Conservation (phyloP, 2,113 vertebrate species). For the Zosterops japonicus region DNA sequence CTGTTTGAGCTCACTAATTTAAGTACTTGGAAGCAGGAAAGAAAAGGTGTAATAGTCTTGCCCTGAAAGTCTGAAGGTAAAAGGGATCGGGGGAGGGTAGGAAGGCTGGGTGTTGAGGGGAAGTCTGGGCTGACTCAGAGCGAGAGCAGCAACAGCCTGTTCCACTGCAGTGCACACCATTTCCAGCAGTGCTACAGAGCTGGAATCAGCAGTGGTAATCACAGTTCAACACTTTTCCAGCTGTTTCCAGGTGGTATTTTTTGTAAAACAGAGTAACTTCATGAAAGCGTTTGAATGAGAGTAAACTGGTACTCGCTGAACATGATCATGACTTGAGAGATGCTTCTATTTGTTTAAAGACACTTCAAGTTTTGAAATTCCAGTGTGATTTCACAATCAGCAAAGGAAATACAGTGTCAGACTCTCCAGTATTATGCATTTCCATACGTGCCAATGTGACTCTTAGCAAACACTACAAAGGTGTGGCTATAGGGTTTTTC, state of each 20-base stretch:
- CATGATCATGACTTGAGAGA: fast-evolving
- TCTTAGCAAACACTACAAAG: not conserved
- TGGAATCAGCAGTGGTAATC: not conserved
- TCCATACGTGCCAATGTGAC: not conserved
- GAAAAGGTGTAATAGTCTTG: not conserved
- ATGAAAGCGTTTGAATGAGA: not conserved
- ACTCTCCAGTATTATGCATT: not conserved
- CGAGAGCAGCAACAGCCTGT: not conserved
- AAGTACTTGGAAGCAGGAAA: not conserved
- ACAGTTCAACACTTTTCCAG: not conserved
- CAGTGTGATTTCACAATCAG: not conserved
- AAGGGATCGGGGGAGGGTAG: not conserved
- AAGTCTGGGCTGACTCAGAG: not conserved
- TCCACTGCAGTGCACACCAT: fast-evolving
- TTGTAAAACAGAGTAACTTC: not conserved
- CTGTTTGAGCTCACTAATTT: not conserved
- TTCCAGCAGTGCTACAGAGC: not conserved
- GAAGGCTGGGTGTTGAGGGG: not conserved
- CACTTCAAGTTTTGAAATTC: not conserved
- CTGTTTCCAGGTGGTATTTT: not conserved
- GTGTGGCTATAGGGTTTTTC: not conserved
- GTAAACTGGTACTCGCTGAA: not conserved
- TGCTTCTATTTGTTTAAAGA: not conserved
- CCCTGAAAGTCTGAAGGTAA: not conserved
- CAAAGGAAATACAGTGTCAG: not conserved